Evolutionary conservation across 2,888 invertebrate species (phyloP), one percentile per base, ranked within the genome.

Genomic region (Dynastes hyllus): DNA sequence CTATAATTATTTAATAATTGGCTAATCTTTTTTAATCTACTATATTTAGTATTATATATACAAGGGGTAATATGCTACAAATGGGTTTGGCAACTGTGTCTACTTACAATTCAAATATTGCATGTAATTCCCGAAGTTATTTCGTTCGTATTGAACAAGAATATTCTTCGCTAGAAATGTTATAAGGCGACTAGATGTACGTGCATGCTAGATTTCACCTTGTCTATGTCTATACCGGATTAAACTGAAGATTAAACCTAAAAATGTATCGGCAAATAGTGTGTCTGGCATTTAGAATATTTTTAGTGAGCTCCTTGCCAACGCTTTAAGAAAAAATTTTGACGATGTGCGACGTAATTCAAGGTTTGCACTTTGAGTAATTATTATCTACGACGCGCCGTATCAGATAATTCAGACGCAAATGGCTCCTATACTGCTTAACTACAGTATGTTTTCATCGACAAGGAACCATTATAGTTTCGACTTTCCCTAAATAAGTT

Each of bases 291-390:
- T 58, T 73, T 73, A 58, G 58, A 73, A 73, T 73, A 73, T 58
- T 73, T 73, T 73, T 73, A 73, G 73, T 73, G 32, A 73, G 73
- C 22, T 73, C 5, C 73, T 58, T 73, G 73, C 73, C 73, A 73
- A 73, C 40, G 40, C 37, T 73, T 73, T 27, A 58, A 58, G 58
- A 58, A 58, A 73, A 73, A 58, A 45, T 11, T 11, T 53, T 70
- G 9, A 32, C 53, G 6, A 32, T 53, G 16, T 27, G 29, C 69
- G 13, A 29, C 53, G 11, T 58, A 73, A 73, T n/a, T 73, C 73
- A 73, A 73, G 73, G 73, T 73, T 22, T 29, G 51, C 27, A 32
- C 29, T 55, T 58, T 58, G 16, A 8, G 22, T 55, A 50, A 50
- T 67, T 50, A 67, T 67, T 67, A 67, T 67, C n/a, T 50, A 67